These are phyloP conservation scores for Thaleichthys pacificus DNA, from an alignment of 2,797 vertebrate species.

Conservation along the genomic window DNA sequence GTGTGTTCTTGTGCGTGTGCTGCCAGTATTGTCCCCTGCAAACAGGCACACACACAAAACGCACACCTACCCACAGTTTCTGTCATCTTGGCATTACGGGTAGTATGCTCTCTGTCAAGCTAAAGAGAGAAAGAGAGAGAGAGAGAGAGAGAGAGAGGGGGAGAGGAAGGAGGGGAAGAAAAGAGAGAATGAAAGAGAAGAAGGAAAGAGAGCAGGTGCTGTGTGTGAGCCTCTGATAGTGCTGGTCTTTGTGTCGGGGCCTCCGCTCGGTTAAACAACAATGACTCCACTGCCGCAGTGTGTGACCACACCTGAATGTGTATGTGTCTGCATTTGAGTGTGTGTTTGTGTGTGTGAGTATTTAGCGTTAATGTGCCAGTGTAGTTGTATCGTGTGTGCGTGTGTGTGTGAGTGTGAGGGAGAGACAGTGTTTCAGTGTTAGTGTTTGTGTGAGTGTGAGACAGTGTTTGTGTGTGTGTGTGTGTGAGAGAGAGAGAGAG, in stretches of 20 bases:
- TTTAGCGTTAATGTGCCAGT: conserved; percentile 5
- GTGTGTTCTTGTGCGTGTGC: conserved; percentile 1
- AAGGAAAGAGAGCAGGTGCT: conserved; percentile 16
- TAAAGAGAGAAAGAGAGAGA: conserved; percentile 28
- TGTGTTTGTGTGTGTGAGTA: not conserved
- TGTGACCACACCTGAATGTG: conserved; percentile 22
- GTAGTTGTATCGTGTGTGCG: not conserved
- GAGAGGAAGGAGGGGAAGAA: not conserved
- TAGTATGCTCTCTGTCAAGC: not conserved
- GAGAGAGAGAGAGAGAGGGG: conserved; percentile 24
- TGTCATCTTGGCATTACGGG: not conserved
- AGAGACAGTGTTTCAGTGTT: not conserved
- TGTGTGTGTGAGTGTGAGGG: not conserved
- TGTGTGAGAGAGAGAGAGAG: too few species aligned
- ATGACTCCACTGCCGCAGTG: conserved; percentile 33
- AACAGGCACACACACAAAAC: not conserved
- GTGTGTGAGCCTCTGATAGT: conserved; percentile 50
- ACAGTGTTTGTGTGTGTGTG: too few species aligned
- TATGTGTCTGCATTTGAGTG: conserved; percentile 1
- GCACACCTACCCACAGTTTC: conserved; percentile 3
- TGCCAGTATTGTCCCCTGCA: conserved; percentile 21
- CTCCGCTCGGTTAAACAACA: conserved; percentile 43
- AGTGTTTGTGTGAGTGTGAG: too few species aligned
- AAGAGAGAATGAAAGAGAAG: conserved; percentile 4
- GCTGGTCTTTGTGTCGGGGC: conserved; percentile 48